Base-by-base conservation (phyloP, 2,888 invertebrate species). In the Brenthis daphne region DNA sequence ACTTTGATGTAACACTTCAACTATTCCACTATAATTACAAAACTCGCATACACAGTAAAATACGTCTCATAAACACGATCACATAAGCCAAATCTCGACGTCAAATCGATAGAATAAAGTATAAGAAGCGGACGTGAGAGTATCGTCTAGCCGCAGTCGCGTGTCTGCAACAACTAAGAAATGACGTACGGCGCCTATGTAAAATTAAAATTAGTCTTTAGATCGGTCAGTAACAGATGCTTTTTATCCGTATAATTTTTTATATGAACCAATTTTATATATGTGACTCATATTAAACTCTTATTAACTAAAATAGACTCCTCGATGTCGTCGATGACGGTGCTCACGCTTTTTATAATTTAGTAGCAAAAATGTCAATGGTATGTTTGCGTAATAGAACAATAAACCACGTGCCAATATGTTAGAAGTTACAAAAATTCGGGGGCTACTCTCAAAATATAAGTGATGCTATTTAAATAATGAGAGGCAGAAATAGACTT, bases 121-220 rank as follows among this genome's bases (percentile, higher is more conserved):
- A 76, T 82, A 77, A 80, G 74, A 78, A 80, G 77, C 77, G 80
- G 77, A 78, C 79, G 80, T 82, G 82, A 85, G 69, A 71, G 85
- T 85, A 86, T 82, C 87, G 85, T 82, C 87, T 84, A 79, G 79
- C 82, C 85, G 77, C 85, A 89, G 84, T 86, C 86, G 85, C 86
- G 88, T 82, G 82, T 82, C 84, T 83, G 82, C 80, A 80, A 85
- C 88, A 84, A 91, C 92, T 91, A 89, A 86, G 80, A 74, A 77
- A 83, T 88, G 86, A 89, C 90, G 90, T 87, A 78, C 76, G 75
- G 79, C 82, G 82, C 82, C 84, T 82, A 81, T 82, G 81, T 73
- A 79, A 84, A 88, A 86, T 87, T 89, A 89, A 89, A 90, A 85
- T 86, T 85, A 85, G 86, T 83, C 71, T 76, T 83, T 82, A 82